A percentile compares a stretch with the other conserved stretches of the same genome.
phyloP scores from a whole-genome alignment of 1,140 invertebrate species.

The Andrena cerasifolii region DNA sequence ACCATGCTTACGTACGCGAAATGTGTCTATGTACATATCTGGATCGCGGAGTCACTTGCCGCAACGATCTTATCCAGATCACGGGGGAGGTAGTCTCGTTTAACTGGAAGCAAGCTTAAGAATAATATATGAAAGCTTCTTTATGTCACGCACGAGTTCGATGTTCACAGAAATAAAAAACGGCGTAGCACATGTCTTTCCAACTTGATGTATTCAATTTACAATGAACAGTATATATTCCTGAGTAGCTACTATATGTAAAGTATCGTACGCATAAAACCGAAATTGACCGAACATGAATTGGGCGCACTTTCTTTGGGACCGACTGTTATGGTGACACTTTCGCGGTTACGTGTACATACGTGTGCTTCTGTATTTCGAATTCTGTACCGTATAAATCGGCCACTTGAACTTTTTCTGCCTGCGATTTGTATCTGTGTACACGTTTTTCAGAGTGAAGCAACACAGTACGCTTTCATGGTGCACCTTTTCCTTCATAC shows the following conservation, averaged over 20 bases:
- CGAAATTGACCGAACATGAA: not conserved
- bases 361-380: not conserved
- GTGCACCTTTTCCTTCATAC: not conserved
- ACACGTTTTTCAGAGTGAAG: conserved; percentile 16
- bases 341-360: not conserved
- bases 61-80: not conserved
- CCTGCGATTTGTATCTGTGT: not conserved
- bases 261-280: conserved; percentile 6
- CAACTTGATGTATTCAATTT: conserved; percentile 64
- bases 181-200: conserved; percentile 75
- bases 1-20: conserved; percentile 44
- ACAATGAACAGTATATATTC: conserved; percentile 28
- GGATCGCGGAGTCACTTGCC: not conserved
- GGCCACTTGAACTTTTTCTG: not conserved
- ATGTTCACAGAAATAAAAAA: conserved; percentile 71
- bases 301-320: not conserved
- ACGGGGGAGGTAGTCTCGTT: not conserved
- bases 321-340: not conserved
- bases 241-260: not conserved
- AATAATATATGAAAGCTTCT: conserved; percentile 54
- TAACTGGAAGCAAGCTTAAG: conserved; percentile 36
- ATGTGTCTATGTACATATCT: conserved; percentile 22
- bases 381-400: not conserved
- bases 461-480: not conserved
- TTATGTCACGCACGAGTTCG: conserved; percentile 69